phyloP scores from a whole-genome alignment of 2,113 vertebrate species.

The Anguilla japonica region DNA sequence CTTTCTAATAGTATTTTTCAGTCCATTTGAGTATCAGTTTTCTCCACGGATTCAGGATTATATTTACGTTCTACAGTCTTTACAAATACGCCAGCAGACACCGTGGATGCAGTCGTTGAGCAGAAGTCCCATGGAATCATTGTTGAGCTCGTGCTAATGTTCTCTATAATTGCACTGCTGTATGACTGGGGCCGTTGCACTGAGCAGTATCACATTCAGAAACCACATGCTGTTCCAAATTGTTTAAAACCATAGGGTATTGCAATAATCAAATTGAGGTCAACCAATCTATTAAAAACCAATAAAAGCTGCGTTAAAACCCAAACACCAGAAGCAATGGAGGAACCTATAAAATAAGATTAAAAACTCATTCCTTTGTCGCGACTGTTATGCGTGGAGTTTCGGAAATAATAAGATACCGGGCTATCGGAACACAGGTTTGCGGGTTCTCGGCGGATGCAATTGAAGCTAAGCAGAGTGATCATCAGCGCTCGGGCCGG shows the following conservation, averaged over 20 bases:
- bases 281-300: conserved; percentile 49
- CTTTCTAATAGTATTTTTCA: background rate
- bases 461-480: background rate
- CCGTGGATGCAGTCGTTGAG: background rate
- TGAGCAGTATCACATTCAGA: conserved; percentile 30
- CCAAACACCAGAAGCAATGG: conserved; percentile 49
- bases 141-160: background rate
- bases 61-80: background rate
- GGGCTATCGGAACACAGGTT: conserved; percentile 35
- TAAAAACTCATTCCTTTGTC: conserved; percentile 47
- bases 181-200: conserved; percentile 31
- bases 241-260: conserved; percentile 47
- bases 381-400: conserved; percentile 38
- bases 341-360: conserved; percentile 45
- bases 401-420: conserved; percentile 42
- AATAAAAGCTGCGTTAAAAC: conserved; percentile 47
- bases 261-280: conserved; percentile 44
- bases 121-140: conserved; percentile 1
- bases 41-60: background rate
- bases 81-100: background rate
- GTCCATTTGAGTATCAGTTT: background rate
- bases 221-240: conserved; percentile 29
- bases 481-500: background rate
- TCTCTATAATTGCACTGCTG: conserved; percentile 16
- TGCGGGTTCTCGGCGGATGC: background rate